phyloP scores from a whole-genome alignment of 2,888 invertebrate genomes.

The Blomia tropicalis region DNA sequence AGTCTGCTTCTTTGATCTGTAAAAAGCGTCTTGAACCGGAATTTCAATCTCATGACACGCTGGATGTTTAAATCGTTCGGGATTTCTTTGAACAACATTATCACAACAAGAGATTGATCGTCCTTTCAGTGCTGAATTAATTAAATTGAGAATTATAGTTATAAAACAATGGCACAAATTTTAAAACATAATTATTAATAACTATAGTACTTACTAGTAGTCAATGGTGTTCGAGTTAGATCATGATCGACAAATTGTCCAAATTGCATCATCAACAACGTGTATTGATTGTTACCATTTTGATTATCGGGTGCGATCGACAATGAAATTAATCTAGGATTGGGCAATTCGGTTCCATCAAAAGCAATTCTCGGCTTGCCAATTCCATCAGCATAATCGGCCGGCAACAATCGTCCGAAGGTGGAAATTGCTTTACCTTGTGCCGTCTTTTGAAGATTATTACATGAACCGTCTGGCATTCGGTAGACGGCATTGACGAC shows the following conservation, averaged over 20 bases:
- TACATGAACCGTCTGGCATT: slow-evolving; percentile 36
- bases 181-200: neutral
- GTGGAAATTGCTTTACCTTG: slow-evolving; percentile 38
- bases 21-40: slow-evolving; percentile 45
- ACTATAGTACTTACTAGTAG: slow-evolving; percentile 28
- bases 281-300: slow-evolving; percentile 24
- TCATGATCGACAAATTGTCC: slow-evolving; percentile 33
- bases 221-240: slow-evolving; percentile 32
- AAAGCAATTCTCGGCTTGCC: slow-evolving; percentile 45
- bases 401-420: slow-evolving; percentile 36
- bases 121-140: neutral
- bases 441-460: slow-evolving; percentile 35
- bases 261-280: slow-evolving; percentile 27
- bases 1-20: slow-evolving; percentile 40
- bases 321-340: slow-evolving; percentile 33
- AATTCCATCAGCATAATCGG: slow-evolving; percentile 39
- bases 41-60: slow-evolving; percentile 52
- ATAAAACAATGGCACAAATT: too few species aligned
- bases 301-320: slow-evolving; percentile 32
- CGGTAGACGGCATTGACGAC: slow-evolving; percentile 33
- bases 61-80: slow-evolving; percentile 42
- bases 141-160: neutral
- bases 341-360: slow-evolving; percentile 38
- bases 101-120: slow-evolving; percentile 40
- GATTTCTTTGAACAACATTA: slow-evolving; percentile 45